These are phyloP conservation scores for Leucoraja ocellata DNA, from an alignment of 2,797 vertebrate species.

Conservation along the genomic window DNA sequence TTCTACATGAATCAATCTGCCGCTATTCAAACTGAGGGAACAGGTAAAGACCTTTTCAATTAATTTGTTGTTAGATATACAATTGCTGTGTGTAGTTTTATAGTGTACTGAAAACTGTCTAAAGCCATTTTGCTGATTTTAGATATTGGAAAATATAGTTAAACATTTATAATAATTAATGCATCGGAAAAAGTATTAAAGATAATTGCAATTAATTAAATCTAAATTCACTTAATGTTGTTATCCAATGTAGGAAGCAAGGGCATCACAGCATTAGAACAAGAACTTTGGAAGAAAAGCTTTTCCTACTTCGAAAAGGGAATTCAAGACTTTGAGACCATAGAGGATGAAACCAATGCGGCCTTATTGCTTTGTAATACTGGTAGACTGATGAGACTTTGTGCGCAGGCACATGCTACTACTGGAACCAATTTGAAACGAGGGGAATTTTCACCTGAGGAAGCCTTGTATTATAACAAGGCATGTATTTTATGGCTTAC, in stretches of 20 bases:
- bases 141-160: not conserved
- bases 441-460: slow-evolving; percentile 87
- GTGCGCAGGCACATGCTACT: slow-evolving; percentile 84
- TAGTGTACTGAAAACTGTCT: not conserved
- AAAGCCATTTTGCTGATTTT: not conserved
- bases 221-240: not conserved
- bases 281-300: slow-evolving; percentile 96
- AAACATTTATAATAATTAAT: not conserved
- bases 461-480: slow-evolving; percentile 94
- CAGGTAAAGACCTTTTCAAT: slow-evolving; percentile 53
- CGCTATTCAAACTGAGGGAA: slow-evolving; percentile 79
- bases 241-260: slow-evolving; percentile 60
- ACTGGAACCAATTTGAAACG: slow-evolving; percentile 62
- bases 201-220: not conserved
- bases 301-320: slow-evolving; percentile 93
- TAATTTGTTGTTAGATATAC: not conserved
- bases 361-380: slow-evolving; percentile 88
- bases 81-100: not conserved
- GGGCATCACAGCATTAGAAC: slow-evolving; percentile 71
- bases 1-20: slow-evolving; percentile 96
- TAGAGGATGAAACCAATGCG: slow-evolving; percentile 76
- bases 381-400: slow-evolving; percentile 91
- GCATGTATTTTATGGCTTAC: slow-evolving; percentile 51
- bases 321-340: slow-evolving; percentile 83
- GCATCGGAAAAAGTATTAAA: not conserved